These are phyloP conservation scores for Carapus acus DNA, from an alignment of 2,797 vertebrate species.

Conservation along the genomic window DNA sequence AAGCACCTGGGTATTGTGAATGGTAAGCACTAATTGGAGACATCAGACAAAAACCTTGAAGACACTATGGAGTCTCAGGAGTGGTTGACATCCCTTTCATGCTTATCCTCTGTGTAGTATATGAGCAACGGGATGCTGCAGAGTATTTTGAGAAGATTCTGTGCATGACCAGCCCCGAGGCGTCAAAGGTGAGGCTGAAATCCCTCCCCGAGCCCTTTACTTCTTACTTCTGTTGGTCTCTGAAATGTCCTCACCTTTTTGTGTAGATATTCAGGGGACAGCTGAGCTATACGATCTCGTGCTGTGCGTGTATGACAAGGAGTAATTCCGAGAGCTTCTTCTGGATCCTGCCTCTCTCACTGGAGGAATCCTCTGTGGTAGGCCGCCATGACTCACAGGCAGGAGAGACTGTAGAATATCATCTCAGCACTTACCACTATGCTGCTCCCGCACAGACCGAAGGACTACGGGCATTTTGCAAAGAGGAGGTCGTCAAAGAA, in stretches of 20 bases:
- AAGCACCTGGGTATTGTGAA: conserved; percentile 43
- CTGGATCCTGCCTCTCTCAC: conserved; percentile 57
- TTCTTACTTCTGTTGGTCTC: background rate
- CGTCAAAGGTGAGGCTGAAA: conserved; percentile 45
- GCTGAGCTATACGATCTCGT: conserved; percentile 50
- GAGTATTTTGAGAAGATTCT: conserved; percentile 70
- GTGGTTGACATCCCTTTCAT: no score
- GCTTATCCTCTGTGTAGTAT: no score
- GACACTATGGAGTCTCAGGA: no score
- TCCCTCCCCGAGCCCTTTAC: background rate
- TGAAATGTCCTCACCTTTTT: no score
- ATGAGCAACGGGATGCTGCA: conserved; percentile 64
- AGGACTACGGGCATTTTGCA: conserved; percentile 54
- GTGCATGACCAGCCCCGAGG: conserved; percentile 25
- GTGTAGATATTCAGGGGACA: conserved; percentile 60
- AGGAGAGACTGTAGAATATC: no score
- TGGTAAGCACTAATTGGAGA: conserved; percentile 18
- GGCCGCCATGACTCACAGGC: background rate
- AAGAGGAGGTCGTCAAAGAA: conserved; percentile 33
- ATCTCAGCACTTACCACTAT: no score
- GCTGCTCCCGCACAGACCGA: conserved; percentile 46
- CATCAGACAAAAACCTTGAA: background rate
- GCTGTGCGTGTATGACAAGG: conserved; percentile 6
- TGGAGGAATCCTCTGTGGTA: conserved; percentile 52
- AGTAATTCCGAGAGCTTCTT: conserved; percentile 32